phyloP scores from a whole-genome alignment of 2,113 vertebrate genomes.

The Ochotona curzoniae region DNA sequence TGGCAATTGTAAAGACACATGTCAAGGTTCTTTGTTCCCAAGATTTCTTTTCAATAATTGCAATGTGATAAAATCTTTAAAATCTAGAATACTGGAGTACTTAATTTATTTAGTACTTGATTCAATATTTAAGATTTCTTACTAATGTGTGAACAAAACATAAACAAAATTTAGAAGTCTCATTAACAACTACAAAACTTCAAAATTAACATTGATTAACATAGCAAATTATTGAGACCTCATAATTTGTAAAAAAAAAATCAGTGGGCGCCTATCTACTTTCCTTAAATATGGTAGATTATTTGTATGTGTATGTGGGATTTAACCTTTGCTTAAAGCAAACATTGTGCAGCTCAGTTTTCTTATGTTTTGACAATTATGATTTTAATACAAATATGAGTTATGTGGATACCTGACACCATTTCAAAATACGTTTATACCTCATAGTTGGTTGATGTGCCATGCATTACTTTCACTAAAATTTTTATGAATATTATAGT shows the following conservation, averaged over 20 bases:
- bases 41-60: constrained; percentile 47
- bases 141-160: not conserved
- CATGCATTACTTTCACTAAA: not conserved
- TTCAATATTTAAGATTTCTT: constrained; percentile 51
- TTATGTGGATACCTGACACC: not conserved
- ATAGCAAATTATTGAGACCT: constrained; percentile 23
- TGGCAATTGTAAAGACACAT: constrained; percentile 44
- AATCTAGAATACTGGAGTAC: not conserved
- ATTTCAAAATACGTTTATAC: constrained; percentile 12
- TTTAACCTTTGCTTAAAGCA: not conserved
- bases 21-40: constrained; percentile 17
- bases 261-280: not conserved
- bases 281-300: not conserved
- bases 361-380: constrained; percentile 8
- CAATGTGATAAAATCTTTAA: constrained; percentile 49
- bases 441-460: constrained; percentile 21
- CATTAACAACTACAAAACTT: not conserved
- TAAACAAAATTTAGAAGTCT: constrained; percentile 23
- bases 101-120: constrained; percentile 53
- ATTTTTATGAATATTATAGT: constrained; percentile 20
- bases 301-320: not conserved
- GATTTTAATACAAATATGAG: not conserved
- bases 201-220: constrained; percentile 12
- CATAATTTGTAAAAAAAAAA: constrained; percentile 16
- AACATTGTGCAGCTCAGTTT: constrained; percentile 18